Conservation (phyloP, 2,888 invertebrate species). For the Rhogogaster chlorosoma region DNA sequence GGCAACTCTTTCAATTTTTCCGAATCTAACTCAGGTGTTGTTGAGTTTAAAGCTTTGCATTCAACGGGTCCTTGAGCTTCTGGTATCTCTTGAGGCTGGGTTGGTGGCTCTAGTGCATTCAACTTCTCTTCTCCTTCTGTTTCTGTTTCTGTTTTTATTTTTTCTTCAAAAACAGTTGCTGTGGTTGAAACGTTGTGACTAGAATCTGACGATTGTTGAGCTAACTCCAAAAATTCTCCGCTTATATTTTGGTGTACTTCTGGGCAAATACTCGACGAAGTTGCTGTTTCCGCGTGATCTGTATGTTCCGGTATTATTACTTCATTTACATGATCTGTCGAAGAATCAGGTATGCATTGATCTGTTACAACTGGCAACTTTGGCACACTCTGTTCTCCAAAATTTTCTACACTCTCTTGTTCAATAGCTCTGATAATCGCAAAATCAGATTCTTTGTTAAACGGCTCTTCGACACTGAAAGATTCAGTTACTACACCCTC, state of each 20-base stretch:
- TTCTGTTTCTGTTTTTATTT: no score
- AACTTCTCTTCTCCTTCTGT: not conserved
- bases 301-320: not conserved
- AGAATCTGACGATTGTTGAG: conserved; percentile 17
- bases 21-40: not conserved
- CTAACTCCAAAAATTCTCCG: not conserved
- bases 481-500: not conserved
- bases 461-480: not conserved
- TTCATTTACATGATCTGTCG: conserved; percentile 7
- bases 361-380: not conserved
- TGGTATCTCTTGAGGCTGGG: not conserved
- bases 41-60: not conserved
- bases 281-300: not conserved
- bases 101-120: not conserved
- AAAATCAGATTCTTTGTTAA: conserved; percentile 5
- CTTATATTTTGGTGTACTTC: not conserved
- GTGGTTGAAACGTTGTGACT: conserved; percentile 23
- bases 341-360: conserved; percentile 34
- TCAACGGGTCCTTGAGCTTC: not conserved
- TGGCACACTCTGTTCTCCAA: not conserved
- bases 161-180: not conserved
- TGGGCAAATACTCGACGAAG: not conserved
- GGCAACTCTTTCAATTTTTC: not conserved
- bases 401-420: not conserved
- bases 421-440: not conserved